Evolutionary conservation across 1,140 invertebrate genomes (phyloP), one percentile per base, ranked within the genome.

Genomic region (Macrobrachium rosenbergii): DNA sequence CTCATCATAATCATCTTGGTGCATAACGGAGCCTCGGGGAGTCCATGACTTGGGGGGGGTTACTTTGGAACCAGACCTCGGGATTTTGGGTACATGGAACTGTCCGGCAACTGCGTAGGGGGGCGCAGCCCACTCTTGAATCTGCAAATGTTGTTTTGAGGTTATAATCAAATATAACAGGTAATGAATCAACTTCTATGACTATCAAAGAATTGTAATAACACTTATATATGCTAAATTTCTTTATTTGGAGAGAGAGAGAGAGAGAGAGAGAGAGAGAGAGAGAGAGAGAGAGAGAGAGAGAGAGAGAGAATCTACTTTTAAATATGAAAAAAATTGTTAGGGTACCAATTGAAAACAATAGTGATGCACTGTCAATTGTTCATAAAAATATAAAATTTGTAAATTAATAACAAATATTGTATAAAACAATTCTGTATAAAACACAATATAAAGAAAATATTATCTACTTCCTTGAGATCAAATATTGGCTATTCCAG

Each of bases 61-160:
- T 83, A 89, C 73, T 87, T 89, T 79, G 88, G 88, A 23, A 87
- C 88, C 69, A 87, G 83, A 87, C 88, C 88, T 64, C 88, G 88
- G 73, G 88, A 89, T 64, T 89, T 89, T 82, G 88, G 88, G 80
- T 89, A 89, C 58, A 87, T 60, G 63, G 83, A 85, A 75, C 80
- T 87, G 88, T 89, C 88, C 88, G 88, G 84, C 88, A 87, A 75
- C 76, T 83, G 83, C 63, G 88, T 79, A 67, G 84, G 84, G 83
- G 83, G 87, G 75, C 80, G 88, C 59, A 87, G 59, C 12, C 88
- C 88, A 87, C 88, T 89, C 84, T 89, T 82, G 88, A 87, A 82
- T 79, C 82, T 87, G 88, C 23, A 73, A 72, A 52, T 28, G 43
- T n/a, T 72, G 67, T 45, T 58, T 21, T 60, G 19, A 69, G 63